phyloP scores from a whole-genome alignment of 1,140 invertebrate species.

The Neodiprion lecontei region DNA sequence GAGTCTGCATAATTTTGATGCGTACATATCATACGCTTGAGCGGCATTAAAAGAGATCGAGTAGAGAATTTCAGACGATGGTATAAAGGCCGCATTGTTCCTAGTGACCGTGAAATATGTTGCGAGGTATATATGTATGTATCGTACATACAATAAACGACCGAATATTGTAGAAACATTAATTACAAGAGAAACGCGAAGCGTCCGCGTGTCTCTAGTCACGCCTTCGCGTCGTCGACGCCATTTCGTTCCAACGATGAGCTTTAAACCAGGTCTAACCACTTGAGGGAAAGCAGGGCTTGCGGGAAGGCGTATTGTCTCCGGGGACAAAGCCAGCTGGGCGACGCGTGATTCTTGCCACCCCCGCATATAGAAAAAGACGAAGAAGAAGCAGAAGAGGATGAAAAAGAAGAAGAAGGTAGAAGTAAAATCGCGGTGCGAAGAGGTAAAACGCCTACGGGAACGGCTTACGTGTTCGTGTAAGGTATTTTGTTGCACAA shows the following conservation, averaged over 20 bases:
- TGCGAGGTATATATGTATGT: too few relatives aligned
- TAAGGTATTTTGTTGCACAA: not conserved
- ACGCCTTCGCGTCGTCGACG: not conserved
- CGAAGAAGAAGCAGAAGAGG: not conserved
- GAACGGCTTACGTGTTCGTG: too few relatives aligned
- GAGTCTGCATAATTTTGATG: too few relatives aligned
- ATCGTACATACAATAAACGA: too few relatives aligned
- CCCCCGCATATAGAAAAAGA: not conserved
- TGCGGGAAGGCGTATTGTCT: not conserved
- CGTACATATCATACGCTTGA: too few relatives aligned
- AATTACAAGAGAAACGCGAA: too few relatives aligned
- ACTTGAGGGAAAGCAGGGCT: not conserved
- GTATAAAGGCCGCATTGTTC: too few relatives aligned
- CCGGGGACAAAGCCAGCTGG: not conserved
- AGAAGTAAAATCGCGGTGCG: not conserved
- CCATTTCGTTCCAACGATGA: not conserved
- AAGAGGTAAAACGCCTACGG: not conserved
- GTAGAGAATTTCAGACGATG: too few relatives aligned
- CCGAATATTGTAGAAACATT: too few relatives aligned
- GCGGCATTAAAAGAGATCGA: too few relatives aligned
- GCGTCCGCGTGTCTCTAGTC: too few relatives aligned
- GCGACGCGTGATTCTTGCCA: not conserved
- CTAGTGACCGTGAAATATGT: too few relatives aligned
- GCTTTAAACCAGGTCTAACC: not conserved
- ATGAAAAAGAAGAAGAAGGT: not conserved